Evolutionary conservation across 2,797 vertebrate genomes (phyloP).

Genomic region (Microcaecilia unicolor): DNA sequence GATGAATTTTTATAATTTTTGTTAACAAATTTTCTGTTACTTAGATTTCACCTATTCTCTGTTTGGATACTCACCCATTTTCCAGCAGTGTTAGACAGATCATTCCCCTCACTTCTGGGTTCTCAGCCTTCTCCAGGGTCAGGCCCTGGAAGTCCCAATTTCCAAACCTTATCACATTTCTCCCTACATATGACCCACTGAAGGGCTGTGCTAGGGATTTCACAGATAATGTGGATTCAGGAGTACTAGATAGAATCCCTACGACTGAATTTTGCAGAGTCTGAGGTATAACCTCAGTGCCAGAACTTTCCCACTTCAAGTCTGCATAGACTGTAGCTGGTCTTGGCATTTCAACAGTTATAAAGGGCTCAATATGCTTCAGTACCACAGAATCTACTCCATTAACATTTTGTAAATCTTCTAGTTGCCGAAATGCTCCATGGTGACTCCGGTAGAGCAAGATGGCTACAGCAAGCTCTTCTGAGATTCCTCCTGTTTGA

Average conservation of each 20-base stretch:
- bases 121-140: background rate
- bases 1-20: too few species aligned
- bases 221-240: too few species aligned
- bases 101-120: slow-evolving; percentile 1
- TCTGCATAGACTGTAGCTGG: background rate
- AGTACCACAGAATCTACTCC: background rate
- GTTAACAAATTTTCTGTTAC: too few species aligned
- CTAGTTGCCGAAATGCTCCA: background rate
- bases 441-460: background rate
- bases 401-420: background rate
- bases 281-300: background rate
- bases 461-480: background rate
- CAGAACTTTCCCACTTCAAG: background rate
- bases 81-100: background rate
- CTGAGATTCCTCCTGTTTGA: background rate
- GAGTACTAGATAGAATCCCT: too few species aligned
- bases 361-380: background rate
- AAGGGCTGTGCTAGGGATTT: background rate
- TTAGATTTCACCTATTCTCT: too few species aligned
- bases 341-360: background rate
- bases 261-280: background rate
- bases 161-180: background rate
- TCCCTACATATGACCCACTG: background rate
- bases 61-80: slow-evolving; percentile 1
- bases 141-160: background rate